Conservation (phyloP, 1,140 invertebrate species). For the Drosophila sechellia region DNA sequence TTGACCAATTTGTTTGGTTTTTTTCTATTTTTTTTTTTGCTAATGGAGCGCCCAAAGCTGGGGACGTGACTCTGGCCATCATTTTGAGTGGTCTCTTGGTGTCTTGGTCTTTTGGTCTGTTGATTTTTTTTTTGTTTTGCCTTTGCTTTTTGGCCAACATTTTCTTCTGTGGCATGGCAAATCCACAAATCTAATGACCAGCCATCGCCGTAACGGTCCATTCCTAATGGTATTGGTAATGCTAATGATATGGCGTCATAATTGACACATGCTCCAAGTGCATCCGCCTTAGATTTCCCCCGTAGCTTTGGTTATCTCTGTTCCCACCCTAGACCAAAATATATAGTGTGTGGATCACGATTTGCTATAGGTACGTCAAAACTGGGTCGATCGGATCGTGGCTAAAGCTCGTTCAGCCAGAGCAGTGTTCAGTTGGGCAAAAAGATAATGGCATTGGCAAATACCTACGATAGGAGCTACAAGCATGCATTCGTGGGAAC, state of each 20-base stretch:
- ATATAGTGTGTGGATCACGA: slow-evolving; percentile 49
- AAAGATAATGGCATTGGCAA: slow-evolving; percentile 29
- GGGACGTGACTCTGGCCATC: slow-evolving; percentile 32
- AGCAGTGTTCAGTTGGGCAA: not conserved
- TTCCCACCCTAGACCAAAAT: slow-evolving; percentile 1
- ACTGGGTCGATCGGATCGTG: slow-evolving; percentile 62
- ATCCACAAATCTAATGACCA: slow-evolving; percentile 54
- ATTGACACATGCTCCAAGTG: slow-evolving; percentile 79
- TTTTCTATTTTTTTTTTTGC: not conserved
- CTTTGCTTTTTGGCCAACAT: slow-evolving; percentile 37
- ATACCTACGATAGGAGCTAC: not conserved
- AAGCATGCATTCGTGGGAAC: not conserved
- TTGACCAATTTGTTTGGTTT: slow-evolving; percentile 29
- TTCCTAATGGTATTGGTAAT: slow-evolving; percentile 52
- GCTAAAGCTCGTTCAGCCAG: not conserved
- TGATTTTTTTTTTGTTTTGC: not conserved
- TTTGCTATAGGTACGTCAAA: slow-evolving; percentile 27
- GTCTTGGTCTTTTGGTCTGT: not conserved
- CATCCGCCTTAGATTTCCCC: slow-evolving; percentile 64
- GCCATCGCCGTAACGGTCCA: slow-evolving; percentile 49
- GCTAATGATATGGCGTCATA: slow-evolving; percentile 75
- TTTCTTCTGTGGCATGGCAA: slow-evolving; percentile 18
- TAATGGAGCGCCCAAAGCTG: slow-evolving; percentile 33
- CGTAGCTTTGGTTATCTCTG: not conserved
- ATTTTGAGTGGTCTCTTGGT: not conserved